Conservation (phyloP, 2,888 invertebrate species). For the Theodoxus fluviatilis region DNA sequence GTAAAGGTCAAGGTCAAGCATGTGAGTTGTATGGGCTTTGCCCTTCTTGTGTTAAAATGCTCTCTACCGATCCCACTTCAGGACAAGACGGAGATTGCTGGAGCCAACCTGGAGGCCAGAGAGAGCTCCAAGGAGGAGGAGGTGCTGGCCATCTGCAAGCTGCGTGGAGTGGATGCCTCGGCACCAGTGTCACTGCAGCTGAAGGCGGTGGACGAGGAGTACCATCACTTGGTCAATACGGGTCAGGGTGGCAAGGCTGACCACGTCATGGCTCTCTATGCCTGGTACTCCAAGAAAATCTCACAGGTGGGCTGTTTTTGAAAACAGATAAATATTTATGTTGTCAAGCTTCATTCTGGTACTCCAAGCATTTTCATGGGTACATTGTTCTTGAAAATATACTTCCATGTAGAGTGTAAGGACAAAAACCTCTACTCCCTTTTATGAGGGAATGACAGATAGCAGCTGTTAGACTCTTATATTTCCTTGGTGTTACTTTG, state of each 20-base stretch:
- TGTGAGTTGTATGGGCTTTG: too few relatives aligned
- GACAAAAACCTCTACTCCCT: too few relatives aligned
- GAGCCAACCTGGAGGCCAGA: conserved; percentile 55
- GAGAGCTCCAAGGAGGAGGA: conserved; percentile 65
- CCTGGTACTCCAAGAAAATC: conserved; percentile 63
- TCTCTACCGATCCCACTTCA: conserved; percentile 29
- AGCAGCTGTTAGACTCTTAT: too few relatives aligned
- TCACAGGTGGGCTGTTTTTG: conserved; percentile 49
- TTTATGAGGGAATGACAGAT: too few relatives aligned
- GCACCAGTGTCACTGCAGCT: conserved; percentile 60
- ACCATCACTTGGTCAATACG: conserved; percentile 55
- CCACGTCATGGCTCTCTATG: conserved; percentile 60
- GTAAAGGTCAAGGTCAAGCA: too few relatives aligned
- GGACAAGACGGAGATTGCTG: conserved; percentile 44
- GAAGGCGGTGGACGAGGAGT: conserved; percentile 64
- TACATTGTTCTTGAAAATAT: too few relatives aligned
- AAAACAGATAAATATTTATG: background rate
- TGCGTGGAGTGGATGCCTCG: conserved; percentile 54
- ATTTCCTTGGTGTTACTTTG: too few relatives aligned
- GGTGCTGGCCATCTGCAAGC: conserved; percentile 61
- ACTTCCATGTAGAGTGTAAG: too few relatives aligned
- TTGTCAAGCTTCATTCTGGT: too few relatives aligned
- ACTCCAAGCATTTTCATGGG: too few relatives aligned
- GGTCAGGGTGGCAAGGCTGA: conserved; percentile 61
- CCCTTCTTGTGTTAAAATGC: too few relatives aligned